Evolutionary conservation across 2,113 vertebrate genomes (phyloP).

Genomic region (Cariama cristata): DNA sequence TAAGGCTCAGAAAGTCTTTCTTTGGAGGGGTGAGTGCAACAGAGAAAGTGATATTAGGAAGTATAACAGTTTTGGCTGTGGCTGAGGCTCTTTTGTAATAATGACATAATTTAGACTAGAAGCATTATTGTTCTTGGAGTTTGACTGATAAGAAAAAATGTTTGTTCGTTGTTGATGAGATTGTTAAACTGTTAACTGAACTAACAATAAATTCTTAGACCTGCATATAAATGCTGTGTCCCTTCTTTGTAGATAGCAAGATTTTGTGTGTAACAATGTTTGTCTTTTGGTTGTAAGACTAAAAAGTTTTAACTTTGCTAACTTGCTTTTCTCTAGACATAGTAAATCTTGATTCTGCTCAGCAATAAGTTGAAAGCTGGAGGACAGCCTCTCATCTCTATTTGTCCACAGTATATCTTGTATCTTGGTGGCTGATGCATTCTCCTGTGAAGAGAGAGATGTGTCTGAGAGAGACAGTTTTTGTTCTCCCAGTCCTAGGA

Average conservation of each 20-base stretch:
- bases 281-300: background rate
- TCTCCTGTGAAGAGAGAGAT: background rate
- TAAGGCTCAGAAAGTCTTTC: background rate
- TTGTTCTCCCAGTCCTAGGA: background rate
- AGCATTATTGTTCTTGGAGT: background rate
- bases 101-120: background rate
- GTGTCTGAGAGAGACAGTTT: background rate
- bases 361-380: background rate
- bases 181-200: background rate
- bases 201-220: background rate
- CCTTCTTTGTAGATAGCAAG: background rate
- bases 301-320: background rate
- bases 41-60: background rate
- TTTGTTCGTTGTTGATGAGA: background rate
- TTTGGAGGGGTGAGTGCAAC: background rate
- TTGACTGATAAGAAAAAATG: background rate
- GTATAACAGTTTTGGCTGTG: background rate
- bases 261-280: background rate
- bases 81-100: background rate
- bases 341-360: background rate
- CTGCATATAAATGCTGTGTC: background rate
- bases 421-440: background rate
- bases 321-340: background rate
- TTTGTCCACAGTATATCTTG: background rate
- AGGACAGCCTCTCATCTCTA: background rate